phyloP scores from a whole-genome alignment of 2,113 vertebrate species.

The Prunella fulvescens region DNA sequence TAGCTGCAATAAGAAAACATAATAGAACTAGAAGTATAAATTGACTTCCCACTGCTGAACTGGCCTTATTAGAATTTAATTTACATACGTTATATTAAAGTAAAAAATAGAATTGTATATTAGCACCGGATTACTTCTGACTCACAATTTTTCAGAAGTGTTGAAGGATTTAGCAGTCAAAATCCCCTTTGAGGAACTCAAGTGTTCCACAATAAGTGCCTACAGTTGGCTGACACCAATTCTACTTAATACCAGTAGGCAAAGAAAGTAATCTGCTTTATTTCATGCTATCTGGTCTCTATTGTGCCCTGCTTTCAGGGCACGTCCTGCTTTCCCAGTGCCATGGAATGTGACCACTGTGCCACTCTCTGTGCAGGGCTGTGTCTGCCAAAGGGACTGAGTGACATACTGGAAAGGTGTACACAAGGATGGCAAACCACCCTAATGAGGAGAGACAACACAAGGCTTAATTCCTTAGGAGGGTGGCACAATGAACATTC shows the following conservation, averaged over 20 bases:
- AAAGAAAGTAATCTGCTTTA: slow-evolving; percentile 49
- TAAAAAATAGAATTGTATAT: slow-evolving; percentile 22
- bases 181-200: slow-evolving; percentile 42
- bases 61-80: slow-evolving; percentile 9
- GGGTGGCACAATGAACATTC: background rate
- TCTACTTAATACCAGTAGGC: background rate
- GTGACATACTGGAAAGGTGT: background rate
- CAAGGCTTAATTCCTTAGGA: background rate
- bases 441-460: background rate
- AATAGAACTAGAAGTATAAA: background rate
- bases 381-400: background rate
- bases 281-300: slow-evolving; percentile 38
- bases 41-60: background rate
- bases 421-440: background rate
- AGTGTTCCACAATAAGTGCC: slow-evolving; percentile 5
- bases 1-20: background rate
- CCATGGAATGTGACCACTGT: background rate
- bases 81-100: background rate
- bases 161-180: slow-evolving; percentile 37
- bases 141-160: slow-evolving; percentile 9
- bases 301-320: slow-evolving; percentile 8
- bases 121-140: slow-evolving; percentile 42
- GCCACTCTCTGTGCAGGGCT: background rate
- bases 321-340: background rate
- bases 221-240: slow-evolving; percentile 32